A percentile compares a stretch with the other conserved stretches of the same genome.
phyloP scores from a whole-genome alignment of 2,888 invertebrate genomes.

The Halictus ligatus region DNA sequence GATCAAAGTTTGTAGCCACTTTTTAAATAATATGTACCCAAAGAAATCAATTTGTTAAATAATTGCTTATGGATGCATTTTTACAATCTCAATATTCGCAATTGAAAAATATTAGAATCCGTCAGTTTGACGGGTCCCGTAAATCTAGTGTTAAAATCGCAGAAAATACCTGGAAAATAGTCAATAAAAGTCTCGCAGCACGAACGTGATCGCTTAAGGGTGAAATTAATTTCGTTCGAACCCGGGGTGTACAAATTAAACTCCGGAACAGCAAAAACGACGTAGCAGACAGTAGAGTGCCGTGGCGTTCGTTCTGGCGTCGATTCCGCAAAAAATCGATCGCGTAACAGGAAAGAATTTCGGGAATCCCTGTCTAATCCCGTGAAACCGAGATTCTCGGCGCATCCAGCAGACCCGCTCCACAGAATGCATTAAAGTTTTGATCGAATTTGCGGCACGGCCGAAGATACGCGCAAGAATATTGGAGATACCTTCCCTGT shows the following conservation, averaged over 20 bases:
- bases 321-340: conserved; percentile 17
- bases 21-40: no score
- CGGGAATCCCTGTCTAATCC: conserved; percentile 29
- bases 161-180: not conserved
- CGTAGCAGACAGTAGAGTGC: not conserved
- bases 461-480: conserved; percentile 16
- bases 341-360: conserved; percentile 14
- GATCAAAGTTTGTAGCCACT: no score
- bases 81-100: no score
- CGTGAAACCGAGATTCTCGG: not conserved
- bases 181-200: not conserved
- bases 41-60: no score
- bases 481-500: not conserved
- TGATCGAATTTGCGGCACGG: conserved; percentile 29
- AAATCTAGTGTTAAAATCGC: no score
- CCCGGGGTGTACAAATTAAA: conserved; percentile 1
- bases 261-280: not conserved
- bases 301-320: not conserved
- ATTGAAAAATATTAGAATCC: no score
- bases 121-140: no score
- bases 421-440: conserved; percentile 42
- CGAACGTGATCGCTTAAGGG: not conserved
- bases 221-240: conserved; percentile 5
- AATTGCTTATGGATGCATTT: no score
- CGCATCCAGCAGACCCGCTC: not conserved